These are phyloP conservation scores for Oxyura jamaicensis DNA, from an alignment of 2,113 vertebrate genomes.

Conservation along the genomic window DNA sequence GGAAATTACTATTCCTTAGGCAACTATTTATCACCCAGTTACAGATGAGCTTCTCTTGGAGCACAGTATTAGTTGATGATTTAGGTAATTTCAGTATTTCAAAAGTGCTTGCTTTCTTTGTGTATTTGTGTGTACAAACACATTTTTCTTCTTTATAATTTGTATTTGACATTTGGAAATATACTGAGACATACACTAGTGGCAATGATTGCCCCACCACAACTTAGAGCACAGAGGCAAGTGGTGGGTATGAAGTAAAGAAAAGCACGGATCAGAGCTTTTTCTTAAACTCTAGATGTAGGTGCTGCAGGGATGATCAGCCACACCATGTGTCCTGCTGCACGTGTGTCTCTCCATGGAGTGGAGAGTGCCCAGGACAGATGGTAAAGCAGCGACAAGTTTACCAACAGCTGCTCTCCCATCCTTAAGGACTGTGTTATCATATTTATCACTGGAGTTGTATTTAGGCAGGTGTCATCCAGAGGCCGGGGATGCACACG, in stretches of 20 bases:
- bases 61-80: background rate
- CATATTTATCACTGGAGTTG: background rate
- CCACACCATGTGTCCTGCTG: no score
- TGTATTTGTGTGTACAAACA: background rate
- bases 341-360: no score
- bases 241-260: background rate
- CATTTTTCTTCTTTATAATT: background rate
- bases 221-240: background rate
- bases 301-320: background rate
- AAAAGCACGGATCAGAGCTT: background rate
- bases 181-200: background rate
- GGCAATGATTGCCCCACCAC: background rate
- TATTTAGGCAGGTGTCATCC: background rate
- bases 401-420: rapidly evolving
- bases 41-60: background rate
- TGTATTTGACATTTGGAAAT: background rate
- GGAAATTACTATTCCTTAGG: background rate
- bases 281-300: background rate
- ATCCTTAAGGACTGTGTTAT: background rate
- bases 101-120: background rate
- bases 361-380: background rate
- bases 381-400: background rate
- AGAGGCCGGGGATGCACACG: rapidly evolving
- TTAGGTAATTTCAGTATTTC: background rate
- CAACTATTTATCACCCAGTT: background rate